phyloP scores from a whole-genome alignment of 2,113 vertebrate genomes.

The Ploceus nigricollis region DNA sequence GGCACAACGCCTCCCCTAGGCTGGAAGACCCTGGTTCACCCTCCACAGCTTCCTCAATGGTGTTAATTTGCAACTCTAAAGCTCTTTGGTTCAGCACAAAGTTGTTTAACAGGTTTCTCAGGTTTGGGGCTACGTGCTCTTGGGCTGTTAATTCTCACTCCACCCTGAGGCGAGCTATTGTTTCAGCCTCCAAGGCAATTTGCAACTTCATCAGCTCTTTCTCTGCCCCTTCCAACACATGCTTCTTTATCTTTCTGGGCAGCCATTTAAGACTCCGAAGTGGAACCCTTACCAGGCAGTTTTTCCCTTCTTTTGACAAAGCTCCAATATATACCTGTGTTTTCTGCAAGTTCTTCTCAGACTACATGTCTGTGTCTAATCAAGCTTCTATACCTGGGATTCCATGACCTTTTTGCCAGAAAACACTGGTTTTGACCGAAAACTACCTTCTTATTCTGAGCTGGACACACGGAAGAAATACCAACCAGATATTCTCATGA shows the following conservation, averaged over 20 bases:
- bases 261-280: background rate
- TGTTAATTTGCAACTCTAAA: background rate
- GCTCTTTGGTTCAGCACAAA: background rate
- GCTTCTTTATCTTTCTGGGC: background rate
- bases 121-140: background rate
- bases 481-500: background rate
- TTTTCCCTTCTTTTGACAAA: background rate
- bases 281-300: background rate
- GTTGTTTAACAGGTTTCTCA: background rate
- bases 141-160: background rate
- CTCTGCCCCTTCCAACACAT: background rate
- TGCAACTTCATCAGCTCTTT: background rate
- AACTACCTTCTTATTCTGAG: background rate
- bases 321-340: background rate
- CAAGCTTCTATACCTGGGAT: background rate
- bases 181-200: background rate
- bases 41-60: background rate
- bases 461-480: rapidly evolving
- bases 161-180: background rate
- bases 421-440: rapidly evolving
- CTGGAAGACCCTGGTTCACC: background rate
- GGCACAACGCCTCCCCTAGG: background rate
- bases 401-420: background rate
- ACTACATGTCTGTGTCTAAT: background rate
- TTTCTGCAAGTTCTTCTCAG: background rate